These are phyloP conservation scores for Laothoe populi DNA, from an alignment of 2,888 invertebrate species.

Conservation along the genomic window DNA sequence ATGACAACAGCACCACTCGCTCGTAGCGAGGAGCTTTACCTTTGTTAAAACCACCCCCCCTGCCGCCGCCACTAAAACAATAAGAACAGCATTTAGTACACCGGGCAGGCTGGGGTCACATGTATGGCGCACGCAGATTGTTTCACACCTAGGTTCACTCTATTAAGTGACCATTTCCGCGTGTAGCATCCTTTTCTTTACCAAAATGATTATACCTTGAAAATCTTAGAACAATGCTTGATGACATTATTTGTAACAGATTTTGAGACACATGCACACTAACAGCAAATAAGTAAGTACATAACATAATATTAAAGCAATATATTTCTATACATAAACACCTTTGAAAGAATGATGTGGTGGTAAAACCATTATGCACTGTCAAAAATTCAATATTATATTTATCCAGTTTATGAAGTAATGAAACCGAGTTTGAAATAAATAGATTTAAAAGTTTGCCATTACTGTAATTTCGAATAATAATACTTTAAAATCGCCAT, in stretches of 20 bases:
- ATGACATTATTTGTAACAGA: slow-evolving; percentile 60
- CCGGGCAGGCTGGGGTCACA: slow-evolving; percentile 84
- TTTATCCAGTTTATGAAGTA: not conserved
- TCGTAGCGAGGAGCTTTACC: slow-evolving; percentile 94
- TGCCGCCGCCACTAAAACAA: slow-evolving; percentile 97
- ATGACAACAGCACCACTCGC: slow-evolving; percentile 90
- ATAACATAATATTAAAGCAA: slow-evolving; percentile 9
- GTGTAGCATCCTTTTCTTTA: slow-evolving; percentile 85
- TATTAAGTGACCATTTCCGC: slow-evolving; percentile 77
- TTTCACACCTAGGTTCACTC: slow-evolving; percentile 79
- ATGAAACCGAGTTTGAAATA: too few relatives aligned
- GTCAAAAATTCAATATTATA: not conserved
- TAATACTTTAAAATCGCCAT: too few relatives aligned
- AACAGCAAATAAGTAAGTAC: slow-evolving; percentile 38
- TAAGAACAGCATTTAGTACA: slow-evolving; percentile 91
- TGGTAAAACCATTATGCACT: slow-evolving; percentile 22
- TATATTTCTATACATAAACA: slow-evolving; percentile 4
- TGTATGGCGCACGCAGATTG: slow-evolving; percentile 84
- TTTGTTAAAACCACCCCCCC: slow-evolving; percentile 98
- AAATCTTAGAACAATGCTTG: slow-evolving; percentile 78
- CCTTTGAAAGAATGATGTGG: slow-evolving; percentile 4
- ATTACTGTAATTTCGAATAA: too few relatives aligned
- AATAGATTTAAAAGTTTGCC: too few relatives aligned
- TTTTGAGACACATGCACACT: slow-evolving; percentile 58
- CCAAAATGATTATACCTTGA: slow-evolving; percentile 81